Evolutionary conservation across 2,113 vertebrate genomes (phyloP).

Genomic region (Antennarius striatus): DNA sequence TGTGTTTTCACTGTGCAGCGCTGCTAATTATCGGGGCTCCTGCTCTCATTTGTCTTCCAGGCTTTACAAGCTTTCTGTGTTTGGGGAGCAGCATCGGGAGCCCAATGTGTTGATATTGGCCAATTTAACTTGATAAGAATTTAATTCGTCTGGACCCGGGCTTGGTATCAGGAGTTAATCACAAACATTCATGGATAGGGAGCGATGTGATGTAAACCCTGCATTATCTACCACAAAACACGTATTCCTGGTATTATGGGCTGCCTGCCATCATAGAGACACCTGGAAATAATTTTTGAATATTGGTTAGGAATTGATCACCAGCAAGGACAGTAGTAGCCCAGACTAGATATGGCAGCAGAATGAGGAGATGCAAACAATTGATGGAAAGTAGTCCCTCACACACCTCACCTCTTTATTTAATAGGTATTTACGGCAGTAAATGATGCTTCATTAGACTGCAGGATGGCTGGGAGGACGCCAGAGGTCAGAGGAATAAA

Average conservation of each 20-base stretch:
- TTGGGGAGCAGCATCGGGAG: constrained; percentile 10
- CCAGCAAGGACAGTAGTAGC: too few relatives aligned
- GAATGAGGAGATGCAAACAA: too few relatives aligned
- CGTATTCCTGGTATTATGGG: neutral
- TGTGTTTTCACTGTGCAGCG: too few relatives aligned
- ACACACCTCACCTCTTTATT: neutral
- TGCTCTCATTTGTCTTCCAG: too few relatives aligned
- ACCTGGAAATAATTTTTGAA: neutral
- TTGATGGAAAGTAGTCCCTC: neutral
- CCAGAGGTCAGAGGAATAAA: constrained; percentile 27
- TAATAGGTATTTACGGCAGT: neutral
- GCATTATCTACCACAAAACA: neutral
- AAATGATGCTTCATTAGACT: neutral
- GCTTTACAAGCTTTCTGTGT: neutral
- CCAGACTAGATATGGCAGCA: too few relatives aligned
- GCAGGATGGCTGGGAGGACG: constrained; percentile 18
- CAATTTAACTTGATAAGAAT: constrained; percentile 23
- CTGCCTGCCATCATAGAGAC: neutral
- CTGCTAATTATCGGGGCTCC: too few relatives aligned
- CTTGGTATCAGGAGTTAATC: constrained; percentile 6
- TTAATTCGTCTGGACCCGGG: constrained; percentile 11
- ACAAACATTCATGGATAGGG: neutral
- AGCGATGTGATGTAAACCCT: neutral
- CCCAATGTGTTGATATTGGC: constrained; percentile 31
- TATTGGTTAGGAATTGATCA: neutral